Conservation (phyloP, 1,140 invertebrate genomes). For the Drosophila lini region DNA sequence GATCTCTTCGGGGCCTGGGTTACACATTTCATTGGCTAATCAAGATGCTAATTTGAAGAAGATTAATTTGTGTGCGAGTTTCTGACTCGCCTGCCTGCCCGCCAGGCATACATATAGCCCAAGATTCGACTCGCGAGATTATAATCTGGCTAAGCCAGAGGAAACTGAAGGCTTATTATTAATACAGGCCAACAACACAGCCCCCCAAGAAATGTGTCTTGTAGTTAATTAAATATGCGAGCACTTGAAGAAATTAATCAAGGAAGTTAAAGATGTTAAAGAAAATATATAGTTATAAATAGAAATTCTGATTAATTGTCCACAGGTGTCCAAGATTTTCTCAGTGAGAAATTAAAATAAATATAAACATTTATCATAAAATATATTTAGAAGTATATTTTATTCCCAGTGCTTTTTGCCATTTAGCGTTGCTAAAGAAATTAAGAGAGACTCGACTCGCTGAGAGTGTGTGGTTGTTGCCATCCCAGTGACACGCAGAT, state of each 20-base stretch:
- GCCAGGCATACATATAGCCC: constrained; percentile 51
- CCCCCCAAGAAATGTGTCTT: constrained; percentile 41
- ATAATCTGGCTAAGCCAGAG: constrained; percentile 61
- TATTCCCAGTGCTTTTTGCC: constrained; percentile 18
- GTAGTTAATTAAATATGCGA: constrained; percentile 72
- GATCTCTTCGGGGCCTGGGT: constrained; percentile 56
- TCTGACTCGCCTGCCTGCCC: constrained; percentile 30
- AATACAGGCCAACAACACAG: constrained; percentile 56
- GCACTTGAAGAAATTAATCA: constrained; percentile 7
- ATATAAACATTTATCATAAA: background rate
- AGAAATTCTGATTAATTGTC: background rate
- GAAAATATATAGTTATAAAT: background rate
- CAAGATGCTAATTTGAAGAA: constrained; percentile 84
- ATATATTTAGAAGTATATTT: background rate
- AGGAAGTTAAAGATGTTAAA: no score
- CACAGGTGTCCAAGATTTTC: no score
- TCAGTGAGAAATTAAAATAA: background rate
- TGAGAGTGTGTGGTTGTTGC: constrained; percentile 17
- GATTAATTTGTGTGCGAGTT: constrained; percentile 80
- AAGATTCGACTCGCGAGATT: constrained; percentile 47
- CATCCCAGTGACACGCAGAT: constrained; percentile 75
- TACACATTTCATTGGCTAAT: constrained; percentile 83
- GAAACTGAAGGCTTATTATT: constrained; percentile 69
- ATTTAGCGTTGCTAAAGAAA: constrained; percentile 36
- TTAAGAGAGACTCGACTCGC: constrained; percentile 1